Evolutionary conservation across 92 coral and sea anemone species (phyloP).

Genomic region (Actinernus sp.): DNA sequence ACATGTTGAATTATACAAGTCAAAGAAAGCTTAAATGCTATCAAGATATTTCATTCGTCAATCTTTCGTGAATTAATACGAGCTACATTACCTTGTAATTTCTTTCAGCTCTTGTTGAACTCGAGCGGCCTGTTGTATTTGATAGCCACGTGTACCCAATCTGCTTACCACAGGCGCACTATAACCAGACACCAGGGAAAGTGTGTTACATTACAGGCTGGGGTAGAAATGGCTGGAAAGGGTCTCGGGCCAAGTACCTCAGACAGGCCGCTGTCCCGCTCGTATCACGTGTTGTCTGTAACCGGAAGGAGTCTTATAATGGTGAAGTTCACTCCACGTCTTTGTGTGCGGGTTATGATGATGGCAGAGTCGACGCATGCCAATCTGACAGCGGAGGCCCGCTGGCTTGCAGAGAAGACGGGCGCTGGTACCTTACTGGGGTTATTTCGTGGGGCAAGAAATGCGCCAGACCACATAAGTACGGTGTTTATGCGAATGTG

Average conservation of each 20-base stretch:
- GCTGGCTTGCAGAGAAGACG: slow-evolving; percentile 56
- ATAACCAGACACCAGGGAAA: slow-evolving; percentile 30
- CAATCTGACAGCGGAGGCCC: slow-evolving; percentile 78
- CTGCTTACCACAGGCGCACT: slow-evolving; percentile 35
- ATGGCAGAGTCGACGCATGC: slow-evolving; percentile 65
- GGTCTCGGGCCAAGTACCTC: slow-evolving; percentile 29
- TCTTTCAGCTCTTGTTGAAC: slow-evolving; percentile 51
- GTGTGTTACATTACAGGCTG: slow-evolving; percentile 70
- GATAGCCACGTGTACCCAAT: slow-evolving; percentile 53
- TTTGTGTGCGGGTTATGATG: slow-evolving; percentile 60
- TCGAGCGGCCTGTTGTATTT: slow-evolving; percentile 36
- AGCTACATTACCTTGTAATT: neutral
- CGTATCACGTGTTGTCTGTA: slow-evolving; percentile 54
- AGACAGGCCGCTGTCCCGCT: slow-evolving; percentile 46
- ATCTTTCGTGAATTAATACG: too few species aligned
- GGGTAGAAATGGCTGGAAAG: slow-evolving; percentile 69
- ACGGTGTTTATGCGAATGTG: slow-evolving; percentile 64
- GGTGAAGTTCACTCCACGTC: slow-evolving; percentile 57
- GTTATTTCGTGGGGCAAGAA: slow-evolving; percentile 67
- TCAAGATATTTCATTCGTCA: too few species aligned
- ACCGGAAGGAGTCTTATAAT: slow-evolving; percentile 50
- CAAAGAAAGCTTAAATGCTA: too few species aligned
- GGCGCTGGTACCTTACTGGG: slow-evolving; percentile 69
- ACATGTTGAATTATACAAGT: too few species aligned
- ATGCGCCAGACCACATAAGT: slow-evolving; percentile 64